Conservation (phyloP, 2,113 vertebrate species). For the Oncorhynchus keta region DNA sequence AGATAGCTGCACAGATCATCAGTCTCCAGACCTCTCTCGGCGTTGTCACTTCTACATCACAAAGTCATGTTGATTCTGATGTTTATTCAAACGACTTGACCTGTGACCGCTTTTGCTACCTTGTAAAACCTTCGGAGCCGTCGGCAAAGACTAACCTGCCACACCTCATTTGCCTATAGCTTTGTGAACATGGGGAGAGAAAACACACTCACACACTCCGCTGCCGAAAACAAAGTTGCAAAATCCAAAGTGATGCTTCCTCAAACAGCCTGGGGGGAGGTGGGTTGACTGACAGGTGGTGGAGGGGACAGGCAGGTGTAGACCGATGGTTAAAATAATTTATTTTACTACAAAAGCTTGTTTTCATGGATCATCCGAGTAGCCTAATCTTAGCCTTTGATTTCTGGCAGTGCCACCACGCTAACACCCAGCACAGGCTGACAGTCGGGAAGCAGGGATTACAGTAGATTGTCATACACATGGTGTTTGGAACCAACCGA, state of each 20-base stretch:
- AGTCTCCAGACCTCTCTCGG: background rate
- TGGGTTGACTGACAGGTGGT: background rate
- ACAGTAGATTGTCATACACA: background rate
- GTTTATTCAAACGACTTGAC: background rate
- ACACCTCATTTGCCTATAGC: constrained; percentile 5
- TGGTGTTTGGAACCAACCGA: background rate
- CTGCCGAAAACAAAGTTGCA: background rate
- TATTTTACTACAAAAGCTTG: background rate
- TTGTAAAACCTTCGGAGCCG: background rate
- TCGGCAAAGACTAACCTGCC: background rate
- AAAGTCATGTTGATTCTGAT: constrained; percentile 1
- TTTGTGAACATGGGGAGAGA: constrained; percentile 4
- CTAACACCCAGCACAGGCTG: background rate
- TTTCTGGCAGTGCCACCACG: background rate
- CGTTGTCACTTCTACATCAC: background rate
- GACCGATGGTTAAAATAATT: background rate
- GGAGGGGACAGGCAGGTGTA: background rate
- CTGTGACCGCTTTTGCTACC: constrained; percentile 4
- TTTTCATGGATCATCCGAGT: background rate
- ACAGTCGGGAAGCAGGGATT: background rate
- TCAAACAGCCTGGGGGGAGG: constrained; percentile 1
- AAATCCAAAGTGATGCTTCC: constrained; percentile 14
- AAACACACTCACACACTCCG: background rate
- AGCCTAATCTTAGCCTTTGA: constrained; percentile 2
- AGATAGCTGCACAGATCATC: background rate